These are phyloP conservation scores for Microctenopoma lineatum DNA, from an alignment of 2,797 vertebrate genomes.

Conservation along the genomic window DNA sequence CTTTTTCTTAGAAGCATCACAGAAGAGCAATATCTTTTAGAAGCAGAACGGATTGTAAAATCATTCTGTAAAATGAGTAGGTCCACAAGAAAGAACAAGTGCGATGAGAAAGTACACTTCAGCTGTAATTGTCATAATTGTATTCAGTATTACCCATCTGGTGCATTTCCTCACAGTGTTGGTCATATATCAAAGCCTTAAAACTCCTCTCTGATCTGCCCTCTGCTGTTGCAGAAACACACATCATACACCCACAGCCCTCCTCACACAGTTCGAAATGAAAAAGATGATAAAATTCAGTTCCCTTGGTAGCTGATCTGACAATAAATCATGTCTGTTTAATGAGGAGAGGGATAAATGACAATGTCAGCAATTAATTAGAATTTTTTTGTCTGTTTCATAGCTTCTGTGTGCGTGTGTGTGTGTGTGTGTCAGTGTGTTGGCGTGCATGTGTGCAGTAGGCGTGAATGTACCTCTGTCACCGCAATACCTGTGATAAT, in stretches of 20 bases:
- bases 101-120: slow-evolving; percentile 58
- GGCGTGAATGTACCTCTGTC: slow-evolving; percentile 37
- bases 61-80: slow-evolving; percentile 56
- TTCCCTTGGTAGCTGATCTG: slow-evolving; percentile 67
- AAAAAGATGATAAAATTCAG: slow-evolving; percentile 66
- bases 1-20: slow-evolving; percentile 15
- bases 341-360: slow-evolving; percentile 79
- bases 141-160: slow-evolving; percentile 69
- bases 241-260: slow-evolving; percentile 4
- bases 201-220: slow-evolving; percentile 68
- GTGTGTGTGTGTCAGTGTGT: background rate
- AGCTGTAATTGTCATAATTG: slow-evolving; percentile 71
- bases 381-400: slow-evolving; percentile 66
- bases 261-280: slow-evolving; percentile 26
- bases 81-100: slow-evolving; percentile 48
- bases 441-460: slow-evolving; percentile 8
- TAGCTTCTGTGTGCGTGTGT: background rate
- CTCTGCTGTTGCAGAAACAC: slow-evolving; percentile 38
- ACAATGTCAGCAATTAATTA: slow-evolving; percentile 80
- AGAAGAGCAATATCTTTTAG: slow-evolving; percentile 53
- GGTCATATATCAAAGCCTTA: slow-evolving; percentile 68
- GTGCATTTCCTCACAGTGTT: slow-evolving; percentile 62
- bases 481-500: slow-evolving; percentile 70
- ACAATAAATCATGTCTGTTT: slow-evolving; percentile 80
- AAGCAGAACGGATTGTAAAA: slow-evolving; percentile 49